Percentiles rank a stretch among this genome's conserved stretches.
These are phyloP conservation scores for Heliconius hewitsoni DNA, from an alignment of 1,140 invertebrate genomes.

Conservation along the genomic window DNA sequence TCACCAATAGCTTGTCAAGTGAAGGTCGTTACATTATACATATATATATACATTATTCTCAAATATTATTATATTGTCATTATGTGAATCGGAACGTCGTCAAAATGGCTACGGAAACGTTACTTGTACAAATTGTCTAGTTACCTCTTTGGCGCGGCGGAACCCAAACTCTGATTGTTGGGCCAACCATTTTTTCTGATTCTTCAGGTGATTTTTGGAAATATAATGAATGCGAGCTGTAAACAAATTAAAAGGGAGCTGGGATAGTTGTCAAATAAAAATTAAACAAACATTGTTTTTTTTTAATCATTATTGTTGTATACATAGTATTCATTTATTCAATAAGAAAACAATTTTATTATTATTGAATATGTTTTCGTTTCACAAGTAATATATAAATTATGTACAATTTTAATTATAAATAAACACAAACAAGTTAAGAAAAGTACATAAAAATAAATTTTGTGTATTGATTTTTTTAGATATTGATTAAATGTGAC, in stretches of 20 bases:
- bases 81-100: slow-evolving; percentile 57
- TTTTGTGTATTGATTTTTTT: too few relatives aligned
- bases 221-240: slow-evolving; percentile 67
- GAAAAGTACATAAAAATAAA: too few relatives aligned
- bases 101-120: slow-evolving; percentile 59
- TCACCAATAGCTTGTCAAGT: background rate
- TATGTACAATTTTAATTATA: too few relatives aligned
- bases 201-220: slow-evolving; percentile 66
- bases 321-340: background rate
- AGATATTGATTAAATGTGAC: too few relatives aligned
- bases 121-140: slow-evolving; percentile 64
- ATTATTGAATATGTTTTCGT: too few relatives aligned
- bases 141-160: slow-evolving; percentile 52
- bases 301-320: background rate
- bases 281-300: background rate
- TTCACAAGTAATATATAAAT: too few relatives aligned
- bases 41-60: background rate
- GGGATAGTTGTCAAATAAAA: background rate
- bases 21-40: background rate
- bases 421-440: too few relatives aligned
- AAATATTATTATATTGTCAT: slow-evolving; percentile 20
- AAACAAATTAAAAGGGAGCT: slow-evolving; percentile 43
- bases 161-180: slow-evolving; percentile 41
- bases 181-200: slow-evolving; percentile 62
- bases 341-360: too few relatives aligned